These are phyloP conservation scores for Ctenopoma kingsleyae DNA, from an alignment of 2,797 vertebrate genomes.

Conservation along the genomic window DNA sequence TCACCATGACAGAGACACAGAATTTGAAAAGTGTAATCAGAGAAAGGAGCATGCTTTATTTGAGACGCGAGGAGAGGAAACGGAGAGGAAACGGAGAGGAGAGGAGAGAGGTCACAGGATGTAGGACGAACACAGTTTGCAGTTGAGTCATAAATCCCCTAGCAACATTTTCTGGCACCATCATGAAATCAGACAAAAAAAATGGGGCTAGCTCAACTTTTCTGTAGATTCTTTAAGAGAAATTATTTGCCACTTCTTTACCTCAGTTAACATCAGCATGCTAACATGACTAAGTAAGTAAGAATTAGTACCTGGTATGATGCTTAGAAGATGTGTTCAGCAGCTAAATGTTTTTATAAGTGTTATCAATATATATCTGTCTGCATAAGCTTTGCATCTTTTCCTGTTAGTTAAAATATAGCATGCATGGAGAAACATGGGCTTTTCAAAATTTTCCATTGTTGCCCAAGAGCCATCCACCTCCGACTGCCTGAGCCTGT, in stretches of 20 bases:
- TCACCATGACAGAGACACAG: slow-evolving; percentile 27
- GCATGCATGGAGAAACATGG: not conserved
- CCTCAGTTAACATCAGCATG: no score
- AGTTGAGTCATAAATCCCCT: slow-evolving; percentile 21
- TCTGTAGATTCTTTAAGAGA: no score
- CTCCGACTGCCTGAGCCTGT: slow-evolving; percentile 6
- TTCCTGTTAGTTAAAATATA: not conserved
- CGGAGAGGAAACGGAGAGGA: not conserved
- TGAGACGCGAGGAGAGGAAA: slow-evolving; percentile 51
- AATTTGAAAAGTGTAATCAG: not conserved
- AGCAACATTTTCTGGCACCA: slow-evolving; percentile 1
- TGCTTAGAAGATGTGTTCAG: no score
- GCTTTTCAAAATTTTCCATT: no score
- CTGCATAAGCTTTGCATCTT: no score
- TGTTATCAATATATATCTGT: not conserved
- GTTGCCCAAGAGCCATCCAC: slow-evolving; percentile 6
- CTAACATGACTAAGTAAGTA: no score
- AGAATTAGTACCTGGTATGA: no score
- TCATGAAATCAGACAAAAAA: slow-evolving; percentile 19
- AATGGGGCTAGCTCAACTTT: not conserved
- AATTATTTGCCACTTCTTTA: no score
- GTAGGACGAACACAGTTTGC: slow-evolving; percentile 19
- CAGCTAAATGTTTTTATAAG: not conserved
- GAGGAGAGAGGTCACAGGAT: slow-evolving; percentile 60
- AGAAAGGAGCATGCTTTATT: slow-evolving; percentile 12